phyloP scores from a whole-genome alignment of 92 coral and sea anemone genomes.

The Hydrozoanthus gracilis region DNA sequence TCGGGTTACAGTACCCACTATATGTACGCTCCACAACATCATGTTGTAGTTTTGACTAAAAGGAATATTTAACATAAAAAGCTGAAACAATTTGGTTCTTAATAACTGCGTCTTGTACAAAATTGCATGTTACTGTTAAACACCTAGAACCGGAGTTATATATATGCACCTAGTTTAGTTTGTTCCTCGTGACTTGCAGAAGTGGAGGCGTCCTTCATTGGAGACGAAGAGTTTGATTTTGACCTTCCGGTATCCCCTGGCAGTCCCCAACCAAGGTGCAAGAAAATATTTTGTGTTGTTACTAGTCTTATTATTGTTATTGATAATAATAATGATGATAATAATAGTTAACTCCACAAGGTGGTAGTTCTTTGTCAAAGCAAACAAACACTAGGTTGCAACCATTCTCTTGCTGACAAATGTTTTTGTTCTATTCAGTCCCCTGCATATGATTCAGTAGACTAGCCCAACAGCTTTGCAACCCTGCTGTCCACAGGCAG shows the following conservation, averaged over 20 bases:
- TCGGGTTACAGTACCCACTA: no score
- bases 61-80: no score
- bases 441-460: no score
- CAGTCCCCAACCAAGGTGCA: slow-evolving; percentile 48
- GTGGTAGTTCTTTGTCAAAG: neutral
- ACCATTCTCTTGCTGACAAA: no score
- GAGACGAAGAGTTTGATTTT: slow-evolving; percentile 94
- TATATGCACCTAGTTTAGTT: neutral
- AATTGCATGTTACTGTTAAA: neutral
- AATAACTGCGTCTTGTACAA: neutral
- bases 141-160: neutral
- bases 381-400: no score
- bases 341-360: neutral
- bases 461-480: no score
- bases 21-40: no score
- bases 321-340: neutral
- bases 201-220: slow-evolving; percentile 69
- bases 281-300: no score
- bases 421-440: no score
- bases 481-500: no score
- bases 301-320: neutral
- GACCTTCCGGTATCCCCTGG: slow-evolving; percentile 88
- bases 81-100: neutral
- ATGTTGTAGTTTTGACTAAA: no score
- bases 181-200: slow-evolving; percentile 21